Percentiles rank a stretch among this genome's conserved stretches.
phyloP scores from a whole-genome alignment of 2,113 vertebrate genomes.

The Brachypteracias leptosomus region DNA sequence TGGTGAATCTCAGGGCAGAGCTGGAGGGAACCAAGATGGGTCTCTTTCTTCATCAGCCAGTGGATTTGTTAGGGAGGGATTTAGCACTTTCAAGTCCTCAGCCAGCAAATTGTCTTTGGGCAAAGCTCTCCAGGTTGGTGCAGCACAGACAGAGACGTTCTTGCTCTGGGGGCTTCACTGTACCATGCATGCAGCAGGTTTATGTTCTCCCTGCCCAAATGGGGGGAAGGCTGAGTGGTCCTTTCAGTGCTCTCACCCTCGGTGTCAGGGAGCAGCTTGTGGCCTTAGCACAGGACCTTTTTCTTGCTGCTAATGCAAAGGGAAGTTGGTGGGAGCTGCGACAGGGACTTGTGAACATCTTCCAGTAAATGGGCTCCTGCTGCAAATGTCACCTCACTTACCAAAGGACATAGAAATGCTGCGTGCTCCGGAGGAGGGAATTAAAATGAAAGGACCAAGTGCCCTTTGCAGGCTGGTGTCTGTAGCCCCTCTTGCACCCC shows the following conservation, averaged over 20 bases:
- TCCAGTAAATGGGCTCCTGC: neutral
- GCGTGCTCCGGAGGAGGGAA: neutral
- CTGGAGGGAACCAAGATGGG: neutral
- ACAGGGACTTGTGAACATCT: neutral
- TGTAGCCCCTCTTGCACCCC: rapidly evolving
- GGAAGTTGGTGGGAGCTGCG: neutral
- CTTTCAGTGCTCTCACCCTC: neutral
- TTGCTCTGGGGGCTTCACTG: rapidly evolving
- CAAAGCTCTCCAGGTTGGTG: neutral
- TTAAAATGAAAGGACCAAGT: rapidly evolving
- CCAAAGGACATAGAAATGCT: neutral
- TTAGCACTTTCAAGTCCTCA: neutral
- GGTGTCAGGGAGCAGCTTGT: neutral
- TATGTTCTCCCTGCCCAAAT: neutral
- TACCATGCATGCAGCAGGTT: rapidly evolving
- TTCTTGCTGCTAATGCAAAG: neutral
- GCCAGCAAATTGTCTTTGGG: neutral
- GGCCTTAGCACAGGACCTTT: neutral
- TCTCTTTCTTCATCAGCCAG: neutral
- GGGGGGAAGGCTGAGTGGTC: rapidly evolving
- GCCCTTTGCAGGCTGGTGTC: neutral
- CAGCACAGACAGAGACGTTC: neutral
- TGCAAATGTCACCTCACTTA: neutral
- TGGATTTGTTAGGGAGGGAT: neutral
- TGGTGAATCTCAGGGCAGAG: neutral